Evolutionary conservation across 1,140 invertebrate species (phyloP).

Genomic region (Theocolax elegans): DNA sequence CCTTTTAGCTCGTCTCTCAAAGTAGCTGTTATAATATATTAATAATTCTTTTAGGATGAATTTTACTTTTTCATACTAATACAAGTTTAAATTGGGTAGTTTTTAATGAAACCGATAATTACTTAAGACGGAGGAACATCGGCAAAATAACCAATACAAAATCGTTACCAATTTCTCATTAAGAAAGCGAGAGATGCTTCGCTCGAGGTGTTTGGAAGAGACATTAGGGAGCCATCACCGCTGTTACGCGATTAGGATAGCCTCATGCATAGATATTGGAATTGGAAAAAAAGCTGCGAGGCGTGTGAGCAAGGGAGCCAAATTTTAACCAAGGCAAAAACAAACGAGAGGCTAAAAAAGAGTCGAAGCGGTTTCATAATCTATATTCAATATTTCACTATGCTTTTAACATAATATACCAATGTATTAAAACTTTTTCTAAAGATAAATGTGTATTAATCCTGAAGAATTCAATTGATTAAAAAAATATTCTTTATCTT

Average conservation of each 20-base stretch:
- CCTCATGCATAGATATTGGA: conserved; percentile 36
- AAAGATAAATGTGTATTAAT: no score
- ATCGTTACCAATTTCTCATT: background rate
- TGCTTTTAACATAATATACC: conserved; percentile 1
- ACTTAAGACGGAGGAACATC: background rate
- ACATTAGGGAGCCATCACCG: conserved; percentile 14
- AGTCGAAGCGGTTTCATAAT: background rate
- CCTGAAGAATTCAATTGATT: no score
- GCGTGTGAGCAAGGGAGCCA: background rate
- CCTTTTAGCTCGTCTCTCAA: no score
- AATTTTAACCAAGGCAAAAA: background rate
- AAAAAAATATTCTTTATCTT: no score
- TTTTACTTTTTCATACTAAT: background rate
- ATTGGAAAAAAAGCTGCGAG: background rate
- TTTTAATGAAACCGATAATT: background rate
- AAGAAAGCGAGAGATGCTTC: background rate
- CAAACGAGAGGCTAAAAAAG: background rate
- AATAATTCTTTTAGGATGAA: background rate
- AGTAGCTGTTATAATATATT: no score
- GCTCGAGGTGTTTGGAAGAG: background rate
- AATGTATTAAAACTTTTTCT: no score
- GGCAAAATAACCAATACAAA: background rate
- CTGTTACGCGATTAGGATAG: conserved; percentile 7
- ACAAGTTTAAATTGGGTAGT: background rate
- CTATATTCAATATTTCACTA: background rate